These are phyloP conservation scores for Simalia tracyae DNA, from an alignment of 2,797 vertebrate species.

Conservation along the genomic window DNA sequence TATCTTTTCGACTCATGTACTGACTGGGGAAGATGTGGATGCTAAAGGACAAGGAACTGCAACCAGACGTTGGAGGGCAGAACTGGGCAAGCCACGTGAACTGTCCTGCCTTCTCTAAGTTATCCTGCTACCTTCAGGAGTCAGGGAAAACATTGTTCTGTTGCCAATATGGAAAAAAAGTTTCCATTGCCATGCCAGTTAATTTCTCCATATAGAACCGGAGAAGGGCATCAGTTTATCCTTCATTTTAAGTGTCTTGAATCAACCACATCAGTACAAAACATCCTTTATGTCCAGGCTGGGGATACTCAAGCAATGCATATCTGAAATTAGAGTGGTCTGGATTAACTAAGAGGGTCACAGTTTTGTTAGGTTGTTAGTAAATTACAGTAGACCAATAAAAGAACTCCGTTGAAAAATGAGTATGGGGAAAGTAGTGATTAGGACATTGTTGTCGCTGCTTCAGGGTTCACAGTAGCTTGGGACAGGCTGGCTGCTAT, in stretches of 20 bases:
- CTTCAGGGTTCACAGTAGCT: neutral
- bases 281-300: neutral
- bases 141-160: neutral
- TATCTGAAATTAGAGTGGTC: neutral
- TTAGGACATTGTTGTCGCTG: neutral
- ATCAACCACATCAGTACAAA: neutral
- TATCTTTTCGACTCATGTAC: neutral
- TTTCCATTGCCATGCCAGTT: neutral
- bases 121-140: neutral
- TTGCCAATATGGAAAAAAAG: neutral
- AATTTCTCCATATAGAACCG: neutral
- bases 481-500: neutral
- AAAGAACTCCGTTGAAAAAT: neutral
- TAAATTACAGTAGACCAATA: neutral
- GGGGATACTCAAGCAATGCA: neutral
- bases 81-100: neutral
- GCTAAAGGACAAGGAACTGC: neutral
- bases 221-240: neutral
- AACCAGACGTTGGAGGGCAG: neutral
- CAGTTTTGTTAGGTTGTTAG: neutral
- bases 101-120: neutral
- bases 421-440: neutral
- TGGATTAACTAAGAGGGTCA: neutral
- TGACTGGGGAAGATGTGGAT: neutral
- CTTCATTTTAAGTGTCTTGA: neutral